Conservation (phyloP, 2,888 invertebrate genomes). For the Harpalus rubripes region DNA sequence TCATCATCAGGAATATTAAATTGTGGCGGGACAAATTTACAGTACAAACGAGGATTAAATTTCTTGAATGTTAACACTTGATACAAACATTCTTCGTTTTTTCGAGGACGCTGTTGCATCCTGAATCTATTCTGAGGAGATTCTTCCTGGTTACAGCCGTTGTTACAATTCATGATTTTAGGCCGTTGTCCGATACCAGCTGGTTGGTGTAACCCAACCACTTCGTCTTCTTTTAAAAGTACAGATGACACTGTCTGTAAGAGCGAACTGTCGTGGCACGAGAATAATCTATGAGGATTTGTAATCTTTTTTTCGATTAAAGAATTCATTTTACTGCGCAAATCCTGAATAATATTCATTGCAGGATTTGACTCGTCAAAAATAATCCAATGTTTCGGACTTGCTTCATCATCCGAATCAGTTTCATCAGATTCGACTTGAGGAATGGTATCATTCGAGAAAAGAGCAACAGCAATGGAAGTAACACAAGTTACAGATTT, state of each 20-base stretch:
- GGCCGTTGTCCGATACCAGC: slow-evolving; percentile 88
- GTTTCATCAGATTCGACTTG: slow-evolving; percentile 72
- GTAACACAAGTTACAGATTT: slow-evolving; percentile 90
- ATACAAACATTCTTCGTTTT: not conserved
- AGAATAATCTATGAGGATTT: slow-evolving; percentile 80
- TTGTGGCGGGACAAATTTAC: slow-evolving; percentile 32
- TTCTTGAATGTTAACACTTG: slow-evolving; percentile 46
- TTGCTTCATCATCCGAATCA: slow-evolving; percentile 70
- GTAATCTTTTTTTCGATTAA: slow-evolving; percentile 78
- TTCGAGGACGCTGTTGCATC: not conserved
- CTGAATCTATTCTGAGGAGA: not conserved
- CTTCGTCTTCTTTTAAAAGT: slow-evolving; percentile 85
- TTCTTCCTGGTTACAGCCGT: slow-evolving; percentile 15
- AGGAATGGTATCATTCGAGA: slow-evolving; percentile 70
- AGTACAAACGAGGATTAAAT: slow-evolving; percentile 4
- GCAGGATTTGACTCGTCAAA: slow-evolving; percentile 71
- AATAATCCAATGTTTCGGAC: slow-evolving; percentile 73
- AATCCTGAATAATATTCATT: slow-evolving; percentile 68
- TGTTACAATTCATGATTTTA: slow-evolving; percentile 76
- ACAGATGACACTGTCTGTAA: slow-evolving; percentile 84
- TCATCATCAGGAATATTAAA: not conserved
- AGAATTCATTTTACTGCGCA: slow-evolving; percentile 70
- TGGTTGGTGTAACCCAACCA: slow-evolving; percentile 85
- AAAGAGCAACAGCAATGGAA: slow-evolving; percentile 81
- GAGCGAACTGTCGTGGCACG: slow-evolving; percentile 84